These are phyloP conservation scores for Protosalanx chinensis DNA, from an alignment of 2,797 vertebrate species.

Conservation along the genomic window DNA sequence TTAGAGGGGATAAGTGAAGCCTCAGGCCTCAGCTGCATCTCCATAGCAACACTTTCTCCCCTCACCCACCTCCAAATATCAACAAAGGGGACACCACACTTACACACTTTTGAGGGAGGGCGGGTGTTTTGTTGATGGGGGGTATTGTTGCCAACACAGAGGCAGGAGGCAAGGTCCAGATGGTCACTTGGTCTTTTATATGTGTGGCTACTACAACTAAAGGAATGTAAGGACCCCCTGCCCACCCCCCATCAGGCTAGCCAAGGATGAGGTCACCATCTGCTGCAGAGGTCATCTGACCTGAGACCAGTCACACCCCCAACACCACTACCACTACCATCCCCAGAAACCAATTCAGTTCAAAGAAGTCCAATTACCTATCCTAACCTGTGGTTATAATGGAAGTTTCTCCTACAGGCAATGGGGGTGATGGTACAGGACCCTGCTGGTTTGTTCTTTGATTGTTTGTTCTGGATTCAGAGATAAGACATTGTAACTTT, in stretches of 20 bases:
- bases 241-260: conserved; percentile 55
- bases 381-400: conserved; percentile 10
- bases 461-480: too few relatives aligned
- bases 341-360: background rate
- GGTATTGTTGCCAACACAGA: conserved; percentile 58
- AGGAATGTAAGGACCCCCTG: conserved; percentile 59
- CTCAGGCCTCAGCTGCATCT: conserved; percentile 2
- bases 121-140: conserved; percentile 3
- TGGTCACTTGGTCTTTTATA: conserved; percentile 61
- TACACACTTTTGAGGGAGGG: conserved; percentile 30
- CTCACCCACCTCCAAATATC: conserved; percentile 31
- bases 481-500: too few relatives aligned
- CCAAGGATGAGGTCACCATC: conserved; percentile 63
- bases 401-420: conserved; percentile 9
- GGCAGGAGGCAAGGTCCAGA: conserved; percentile 56
- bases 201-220: conserved; percentile 50
- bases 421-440: background rate
- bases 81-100: conserved; percentile 61
- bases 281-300: conserved; percentile 61
- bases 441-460: background rate
- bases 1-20: background rate
- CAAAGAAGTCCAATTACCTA: background rate
- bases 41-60: conserved; percentile 23
- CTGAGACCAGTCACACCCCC: conserved; percentile 37
- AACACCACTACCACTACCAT: conserved; percentile 16